phyloP scores from a whole-genome alignment of 2,888 invertebrate genomes.

The Calameuta pallipes region DNA sequence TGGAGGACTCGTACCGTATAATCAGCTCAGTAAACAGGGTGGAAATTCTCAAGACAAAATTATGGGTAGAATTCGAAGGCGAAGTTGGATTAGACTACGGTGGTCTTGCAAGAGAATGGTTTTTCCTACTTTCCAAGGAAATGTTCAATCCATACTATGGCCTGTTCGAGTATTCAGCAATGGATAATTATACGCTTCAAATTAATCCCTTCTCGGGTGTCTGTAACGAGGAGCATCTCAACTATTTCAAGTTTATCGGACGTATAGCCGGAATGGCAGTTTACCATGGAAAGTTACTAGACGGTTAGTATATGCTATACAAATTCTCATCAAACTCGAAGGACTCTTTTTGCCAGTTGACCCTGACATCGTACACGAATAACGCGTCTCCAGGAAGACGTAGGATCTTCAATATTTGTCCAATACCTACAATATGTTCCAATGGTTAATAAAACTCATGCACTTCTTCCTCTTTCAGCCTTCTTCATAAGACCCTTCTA shows the following conservation, averaged over 20 bases:
- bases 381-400: neutral
- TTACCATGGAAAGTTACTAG: conserved; percentile 97
- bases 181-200: conserved; percentile 99
- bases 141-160: conserved; percentile 99
- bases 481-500: conserved; percentile 99
- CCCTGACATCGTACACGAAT: neutral
- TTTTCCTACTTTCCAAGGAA: conserved; percentile 97
- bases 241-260: conserved; percentile 99
- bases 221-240: conserved; percentile 97
- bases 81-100: conserved; percentile 98
- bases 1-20: conserved; percentile 97
- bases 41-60: conserved; percentile 94
- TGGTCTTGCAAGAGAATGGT: conserved; percentile 97
- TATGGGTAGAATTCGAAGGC: conserved; percentile 99
- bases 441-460: neutral
- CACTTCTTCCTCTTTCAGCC: conserved; percentile 71
- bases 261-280: conserved; percentile 99
- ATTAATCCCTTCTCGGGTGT: conserved; percentile 98
- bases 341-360: conserved; percentile 10
- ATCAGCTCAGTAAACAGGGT: conserved; percentile 91
- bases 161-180: conserved; percentile 98
- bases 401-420: neutral
- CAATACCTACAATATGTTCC: neutral
- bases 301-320: conserved; percentile 74
- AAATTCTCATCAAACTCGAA: neutral